Evolutionary conservation across 2,797 vertebrate genomes (phyloP).

Genomic region (Pteropus rufus): DNA sequence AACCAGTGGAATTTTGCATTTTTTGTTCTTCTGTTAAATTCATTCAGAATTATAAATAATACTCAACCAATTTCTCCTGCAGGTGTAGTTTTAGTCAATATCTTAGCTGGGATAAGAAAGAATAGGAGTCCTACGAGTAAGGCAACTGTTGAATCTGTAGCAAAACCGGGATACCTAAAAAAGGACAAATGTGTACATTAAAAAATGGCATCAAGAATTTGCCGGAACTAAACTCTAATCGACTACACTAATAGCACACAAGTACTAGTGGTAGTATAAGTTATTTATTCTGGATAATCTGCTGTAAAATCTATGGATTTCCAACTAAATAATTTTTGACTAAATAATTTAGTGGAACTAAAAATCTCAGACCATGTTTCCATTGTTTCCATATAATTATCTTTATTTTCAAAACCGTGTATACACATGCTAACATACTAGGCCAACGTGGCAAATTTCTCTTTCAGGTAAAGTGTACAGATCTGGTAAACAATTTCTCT

Average conservation of each 20-base stretch:
- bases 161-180: constrained; percentile 85
- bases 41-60: constrained; percentile 67
- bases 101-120: constrained; percentile 90
- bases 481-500: not conserved
- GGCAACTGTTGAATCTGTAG: constrained; percentile 92
- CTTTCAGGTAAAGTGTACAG: not conserved
- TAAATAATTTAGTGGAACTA: not conserved
- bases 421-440: not conserved
- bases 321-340: not conserved
- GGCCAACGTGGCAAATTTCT: not conserved
- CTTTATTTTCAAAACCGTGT: too few relatives aligned
- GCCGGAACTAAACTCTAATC: not conserved
- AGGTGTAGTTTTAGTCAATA: constrained; percentile 78
- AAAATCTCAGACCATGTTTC: not conserved
- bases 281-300: not conserved
- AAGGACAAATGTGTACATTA: constrained; percentile 39
- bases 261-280: not conserved
- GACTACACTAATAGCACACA: not conserved
- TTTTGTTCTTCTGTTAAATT: constrained; percentile 37
- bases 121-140: constrained; percentile 90
- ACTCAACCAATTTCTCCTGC: constrained; percentile 86
- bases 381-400: not conserved
- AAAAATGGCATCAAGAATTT: not conserved
- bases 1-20: not conserved
- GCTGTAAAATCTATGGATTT: not conserved